Base-by-base conservation (phyloP, 2,113 vertebrate genomes). In the Pterocles burchelli region DNA sequence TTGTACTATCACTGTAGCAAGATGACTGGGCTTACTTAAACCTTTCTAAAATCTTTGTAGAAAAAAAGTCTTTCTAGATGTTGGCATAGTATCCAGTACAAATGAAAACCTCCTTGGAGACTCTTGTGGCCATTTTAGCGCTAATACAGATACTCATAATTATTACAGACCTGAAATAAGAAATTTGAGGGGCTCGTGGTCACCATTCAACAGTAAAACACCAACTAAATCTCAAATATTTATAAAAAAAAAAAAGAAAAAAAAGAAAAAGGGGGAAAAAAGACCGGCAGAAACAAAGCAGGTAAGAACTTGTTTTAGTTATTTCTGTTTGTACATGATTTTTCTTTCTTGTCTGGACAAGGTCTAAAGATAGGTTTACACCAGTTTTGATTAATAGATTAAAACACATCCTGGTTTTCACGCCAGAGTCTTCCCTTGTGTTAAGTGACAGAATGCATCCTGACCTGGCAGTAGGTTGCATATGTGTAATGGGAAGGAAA, bases 331-430 rank as follows among this genome's bases (percentile, higher is more conserved):
- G 55, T 48, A 95, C 67, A 63, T 71, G 82, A 77, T 92, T 95
- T 91, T 96, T 96, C 90, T 88, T 94, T 80, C 92, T 83, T 93
- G 90, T 90, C 95, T 96, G 85, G 90, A 93, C 92, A 93, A 93
- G 41, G 52, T 93, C 82, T 93, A 86, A 75, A 95, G 85, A 75
- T 84, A 81, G 29, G 55, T 91, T 96, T 96, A 93, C 79, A 93
- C 25, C 61, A 81, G 20, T 72, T 78, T 92, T 95, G 95, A 94
- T 95, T 94, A 96, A 96, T 84, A 65, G 57, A 89, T 75, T 94
- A 86, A 96, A 96, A 88, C 31, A 86, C 16, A 77, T 95, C 83
- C 92, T 87, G 79, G 65, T 78, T 96, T 94, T 90, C 86, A 57
- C 84, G 88, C 79, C 92, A 92, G 75, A 95, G 59, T 54, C 76